phyloP scores from a whole-genome alignment of 2,797 vertebrate genomes.

The Otus scops region DNA sequence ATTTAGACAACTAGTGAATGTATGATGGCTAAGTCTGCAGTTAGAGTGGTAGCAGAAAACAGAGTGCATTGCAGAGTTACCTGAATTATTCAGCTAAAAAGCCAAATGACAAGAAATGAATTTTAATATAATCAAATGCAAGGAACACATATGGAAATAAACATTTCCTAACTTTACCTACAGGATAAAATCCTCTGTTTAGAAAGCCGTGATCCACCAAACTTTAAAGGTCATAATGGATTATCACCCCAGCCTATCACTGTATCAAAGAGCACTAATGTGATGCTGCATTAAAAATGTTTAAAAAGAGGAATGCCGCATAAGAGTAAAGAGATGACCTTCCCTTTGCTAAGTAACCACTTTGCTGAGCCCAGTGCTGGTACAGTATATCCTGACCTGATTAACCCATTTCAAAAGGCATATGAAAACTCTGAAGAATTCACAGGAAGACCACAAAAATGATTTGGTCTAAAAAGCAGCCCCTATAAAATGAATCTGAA shows the following conservation, averaged over 20 bases:
- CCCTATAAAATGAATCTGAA: not conserved
- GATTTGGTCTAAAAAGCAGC: not conserved
- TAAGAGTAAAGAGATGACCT: not conserved
- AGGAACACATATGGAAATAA: not conserved
- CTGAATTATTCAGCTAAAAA: not conserved
- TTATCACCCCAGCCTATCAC: not conserved
- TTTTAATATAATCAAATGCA: not conserved
- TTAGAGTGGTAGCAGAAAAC: not conserved
- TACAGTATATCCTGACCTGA: not conserved
- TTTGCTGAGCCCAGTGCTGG: not conserved
- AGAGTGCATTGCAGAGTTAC: not conserved
- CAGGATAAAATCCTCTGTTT: not conserved
- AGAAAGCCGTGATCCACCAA: not conserved
- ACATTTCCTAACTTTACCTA: not conserved
- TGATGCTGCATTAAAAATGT: not conserved
- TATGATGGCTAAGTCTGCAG: not conserved
- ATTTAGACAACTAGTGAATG: not conserved
- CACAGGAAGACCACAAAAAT: not conserved
- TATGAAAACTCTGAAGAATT: not conserved
- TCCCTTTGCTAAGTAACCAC: not conserved
- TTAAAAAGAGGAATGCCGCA: not conserved
- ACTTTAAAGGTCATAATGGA: not conserved
- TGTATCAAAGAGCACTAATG: not conserved
- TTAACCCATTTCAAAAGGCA: not conserved
- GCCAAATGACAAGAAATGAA: not conserved